Percentiles rank a stretch among this genome's conserved stretches.
Evolutionary conservation across 2,888 invertebrate species (phyloP).

Genomic region (Anthophora plumipes): DNA sequence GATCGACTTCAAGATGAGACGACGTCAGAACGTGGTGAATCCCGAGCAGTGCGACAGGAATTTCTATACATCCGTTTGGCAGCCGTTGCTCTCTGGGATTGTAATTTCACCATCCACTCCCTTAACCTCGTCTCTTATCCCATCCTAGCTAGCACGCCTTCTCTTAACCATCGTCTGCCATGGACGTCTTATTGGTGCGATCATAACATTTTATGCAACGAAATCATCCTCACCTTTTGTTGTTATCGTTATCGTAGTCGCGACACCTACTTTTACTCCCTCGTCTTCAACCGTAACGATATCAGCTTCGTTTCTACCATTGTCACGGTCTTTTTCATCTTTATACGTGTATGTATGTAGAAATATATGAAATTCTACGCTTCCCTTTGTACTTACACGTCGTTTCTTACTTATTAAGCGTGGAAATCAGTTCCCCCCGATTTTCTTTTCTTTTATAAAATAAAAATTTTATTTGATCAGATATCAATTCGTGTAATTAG

Average conservation of each 20-base stretch:
- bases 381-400: neutral
- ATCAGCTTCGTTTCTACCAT: neutral
- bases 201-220: slow-evolving; percentile 30
- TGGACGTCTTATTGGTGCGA: slow-evolving; percentile 36
- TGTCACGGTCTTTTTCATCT: neutral
- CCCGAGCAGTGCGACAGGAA: slow-evolving; percentile 48
- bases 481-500: no score
- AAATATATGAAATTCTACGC: neutral
- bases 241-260: slow-evolving; percentile 6
- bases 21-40: slow-evolving; percentile 41
- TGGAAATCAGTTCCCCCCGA: no score
- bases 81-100: slow-evolving; percentile 49
- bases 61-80: slow-evolving; percentile 52
- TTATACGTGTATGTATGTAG: no score
- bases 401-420: no score
- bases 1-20: slow-evolving; percentile 54
- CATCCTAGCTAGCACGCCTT: neutral
- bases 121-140: slow-evolving; percentile 34
- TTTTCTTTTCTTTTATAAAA: no score
- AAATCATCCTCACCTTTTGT: slow-evolving; percentile 37
- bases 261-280: neutral
- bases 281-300: neutral
- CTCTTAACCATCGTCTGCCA: neutral
- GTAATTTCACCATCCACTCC: slow-evolving; percentile 58
- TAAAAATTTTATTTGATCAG: no score